Conservation (phyloP, 2,797 vertebrate species). For the Naso thynnoides region DNA sequence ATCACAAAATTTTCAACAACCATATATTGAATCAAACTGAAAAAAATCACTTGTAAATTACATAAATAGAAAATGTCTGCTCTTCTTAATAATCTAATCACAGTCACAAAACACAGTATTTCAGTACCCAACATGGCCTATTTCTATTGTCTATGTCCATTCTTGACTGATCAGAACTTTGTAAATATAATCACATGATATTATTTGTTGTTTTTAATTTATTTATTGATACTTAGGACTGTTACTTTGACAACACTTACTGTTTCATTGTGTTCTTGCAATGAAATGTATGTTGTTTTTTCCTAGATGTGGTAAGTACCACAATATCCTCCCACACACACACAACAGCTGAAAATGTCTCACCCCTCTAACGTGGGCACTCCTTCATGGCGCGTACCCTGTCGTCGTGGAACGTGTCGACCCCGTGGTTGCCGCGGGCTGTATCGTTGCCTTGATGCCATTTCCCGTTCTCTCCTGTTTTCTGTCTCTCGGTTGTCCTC, state of each 20-base stretch:
- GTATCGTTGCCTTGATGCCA: conserved; percentile 92
- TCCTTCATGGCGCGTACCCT: conserved; percentile 91
- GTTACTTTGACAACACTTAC: no score
- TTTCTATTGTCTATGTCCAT: no score
- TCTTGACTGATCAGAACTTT: no score
- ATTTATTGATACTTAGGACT: no score
- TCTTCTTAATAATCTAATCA: not conserved
- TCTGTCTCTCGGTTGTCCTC: conserved; percentile 93
- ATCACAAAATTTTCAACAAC: not conserved
- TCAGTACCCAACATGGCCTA: not conserved
- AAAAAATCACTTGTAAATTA: not conserved
- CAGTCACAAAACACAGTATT: not conserved
- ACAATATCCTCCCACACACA: conserved; percentile 5
- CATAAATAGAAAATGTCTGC: not conserved
- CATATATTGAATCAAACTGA: conserved; percentile 5
- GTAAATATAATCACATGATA: no score
- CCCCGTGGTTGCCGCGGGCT: conserved; percentile 91
- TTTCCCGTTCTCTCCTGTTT: conserved; percentile 91
- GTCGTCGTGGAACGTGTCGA: conserved; percentile 90
- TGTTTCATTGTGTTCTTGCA: conserved; percentile 3
- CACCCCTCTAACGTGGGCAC: conserved; percentile 96
- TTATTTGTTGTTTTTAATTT: no score
- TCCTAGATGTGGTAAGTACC: no score
- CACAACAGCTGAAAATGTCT: conserved; percentile 58
- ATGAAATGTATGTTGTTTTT: no score